phyloP scores from a whole-genome alignment of 2,888 invertebrate genomes.

The Fissipunctia ypsillon region DNA sequence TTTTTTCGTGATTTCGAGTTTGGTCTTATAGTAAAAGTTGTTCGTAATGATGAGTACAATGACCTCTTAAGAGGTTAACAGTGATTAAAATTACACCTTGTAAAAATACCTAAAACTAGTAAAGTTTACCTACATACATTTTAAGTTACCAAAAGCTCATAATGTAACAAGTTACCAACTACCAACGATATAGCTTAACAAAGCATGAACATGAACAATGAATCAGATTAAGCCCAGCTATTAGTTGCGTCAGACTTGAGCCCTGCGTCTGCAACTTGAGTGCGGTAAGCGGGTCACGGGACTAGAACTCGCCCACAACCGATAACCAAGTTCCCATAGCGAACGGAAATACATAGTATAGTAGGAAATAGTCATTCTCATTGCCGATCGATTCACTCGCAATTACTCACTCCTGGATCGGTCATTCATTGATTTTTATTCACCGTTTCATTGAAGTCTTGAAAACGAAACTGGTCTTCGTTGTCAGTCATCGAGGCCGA shows the following conservation, averaged over 20 bases:
- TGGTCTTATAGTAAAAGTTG: no score
- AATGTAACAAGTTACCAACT: background rate
- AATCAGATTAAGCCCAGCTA: conserved; percentile 59
- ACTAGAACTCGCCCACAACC: conserved; percentile 78
- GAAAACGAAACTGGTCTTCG: conserved; percentile 38
- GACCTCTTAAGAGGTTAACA: no score
- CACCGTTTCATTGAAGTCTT: conserved; percentile 48
- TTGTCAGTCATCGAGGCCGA: conserved; percentile 33
- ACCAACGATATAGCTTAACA: conserved; percentile 12
- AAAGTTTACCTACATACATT: conserved; percentile 5
- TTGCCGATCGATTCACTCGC: conserved; percentile 77
- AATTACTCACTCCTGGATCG: conserved; percentile 75
- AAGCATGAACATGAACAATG: conserved; percentile 59
- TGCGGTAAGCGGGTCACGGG: conserved; percentile 80
- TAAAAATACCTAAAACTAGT: background rate
- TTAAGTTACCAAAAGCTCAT: conserved; percentile 12
- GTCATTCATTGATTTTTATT: conserved; percentile 70
- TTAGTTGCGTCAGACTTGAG: conserved; percentile 67
- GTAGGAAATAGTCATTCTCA: conserved; percentile 78
- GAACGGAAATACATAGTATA: conserved; percentile 75
- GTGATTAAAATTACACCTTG: no score
- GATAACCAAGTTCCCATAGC: conserved; percentile 74
- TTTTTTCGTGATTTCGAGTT: no score
- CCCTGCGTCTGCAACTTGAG: conserved; percentile 66
- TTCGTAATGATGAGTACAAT: no score